Evolutionary conservation across 2,888 invertebrate genomes (phyloP).

Genomic region (Caradrina kadenii): DNA sequence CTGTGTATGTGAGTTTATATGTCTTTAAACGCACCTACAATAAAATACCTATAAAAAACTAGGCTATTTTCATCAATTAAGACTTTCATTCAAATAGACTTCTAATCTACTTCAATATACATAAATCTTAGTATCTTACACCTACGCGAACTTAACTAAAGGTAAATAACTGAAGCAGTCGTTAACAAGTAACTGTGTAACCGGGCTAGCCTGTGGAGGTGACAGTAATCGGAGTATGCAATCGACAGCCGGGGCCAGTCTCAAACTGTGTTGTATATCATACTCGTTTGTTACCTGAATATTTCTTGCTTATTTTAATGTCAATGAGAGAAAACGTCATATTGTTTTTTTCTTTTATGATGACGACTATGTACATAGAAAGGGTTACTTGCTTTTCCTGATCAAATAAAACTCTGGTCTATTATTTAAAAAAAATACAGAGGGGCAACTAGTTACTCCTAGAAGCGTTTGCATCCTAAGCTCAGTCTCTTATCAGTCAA

Average conservation of each 20-base stretch:
- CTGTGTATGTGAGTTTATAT: no score
- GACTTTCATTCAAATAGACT: not conserved
- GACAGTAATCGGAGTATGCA: constrained; percentile 57
- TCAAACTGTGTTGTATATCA: constrained; percentile 29
- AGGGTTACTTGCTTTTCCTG: no score
- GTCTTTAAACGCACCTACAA: no score
- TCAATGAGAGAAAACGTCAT: not conserved
- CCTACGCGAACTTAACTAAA: not conserved
- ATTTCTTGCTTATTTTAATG: not conserved
- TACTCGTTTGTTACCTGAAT: constrained; percentile 20
- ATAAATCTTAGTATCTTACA: not conserved
- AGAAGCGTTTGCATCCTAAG: no score
- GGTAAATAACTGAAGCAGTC: constrained; percentile 16
- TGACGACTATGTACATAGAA: no score
- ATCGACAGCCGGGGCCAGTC: constrained; percentile 46
- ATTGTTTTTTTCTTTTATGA: no score
- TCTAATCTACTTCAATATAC: not conserved
- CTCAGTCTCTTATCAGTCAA: no score
- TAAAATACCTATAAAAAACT: no score
- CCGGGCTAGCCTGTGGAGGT: constrained; percentile 43
- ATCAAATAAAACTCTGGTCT: no score
- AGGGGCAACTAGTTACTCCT: no score
- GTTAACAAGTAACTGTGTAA: constrained; percentile 28
- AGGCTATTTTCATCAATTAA: not conserved
- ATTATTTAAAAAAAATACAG: no score